A percentile compares a stretch with the other conserved stretches of the same genome.
phyloP scores from a whole-genome alignment of 2,113 vertebrate species.

The Colinus virginianus region DNA sequence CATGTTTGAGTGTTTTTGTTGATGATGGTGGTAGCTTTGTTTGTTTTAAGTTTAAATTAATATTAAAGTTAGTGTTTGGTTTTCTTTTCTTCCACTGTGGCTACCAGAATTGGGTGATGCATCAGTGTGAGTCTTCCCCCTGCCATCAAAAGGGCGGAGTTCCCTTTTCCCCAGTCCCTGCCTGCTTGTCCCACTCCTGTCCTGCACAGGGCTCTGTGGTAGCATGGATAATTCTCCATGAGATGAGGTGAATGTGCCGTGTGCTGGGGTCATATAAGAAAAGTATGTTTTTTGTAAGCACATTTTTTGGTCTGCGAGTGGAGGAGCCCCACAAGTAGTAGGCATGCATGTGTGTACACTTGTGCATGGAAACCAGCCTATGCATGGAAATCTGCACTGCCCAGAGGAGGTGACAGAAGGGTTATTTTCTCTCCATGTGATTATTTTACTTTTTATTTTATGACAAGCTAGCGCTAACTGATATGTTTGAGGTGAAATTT shows the following conservation, averaged over 20 bases:
- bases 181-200: fast-evolving
- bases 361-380: background rate
- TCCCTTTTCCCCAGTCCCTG: background rate
- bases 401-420: background rate
- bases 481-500: slow-evolving; percentile 50
- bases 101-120: background rate
- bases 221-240: background rate
- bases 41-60: background rate
- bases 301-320: fast-evolving
- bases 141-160: fast-evolving
- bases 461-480: slow-evolving; percentile 60
- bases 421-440: slow-evolving; percentile 5
- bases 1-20: fast-evolving
- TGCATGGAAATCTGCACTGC: background rate
- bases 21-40: background rate
- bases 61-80: background rate
- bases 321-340: background rate
- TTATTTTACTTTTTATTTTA: slow-evolving; percentile 65
- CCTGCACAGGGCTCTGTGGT: fast-evolving
- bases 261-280: background rate
- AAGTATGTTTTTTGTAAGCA: fast-evolving
- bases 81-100: fast-evolving
- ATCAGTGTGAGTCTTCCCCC: fast-evolving
- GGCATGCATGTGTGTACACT: fast-evolving
- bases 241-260: fast-evolving